These are phyloP conservation scores for Fundulus diaphanus DNA, from an alignment of 2,797 vertebrate genomes.

Conservation along the genomic window DNA sequence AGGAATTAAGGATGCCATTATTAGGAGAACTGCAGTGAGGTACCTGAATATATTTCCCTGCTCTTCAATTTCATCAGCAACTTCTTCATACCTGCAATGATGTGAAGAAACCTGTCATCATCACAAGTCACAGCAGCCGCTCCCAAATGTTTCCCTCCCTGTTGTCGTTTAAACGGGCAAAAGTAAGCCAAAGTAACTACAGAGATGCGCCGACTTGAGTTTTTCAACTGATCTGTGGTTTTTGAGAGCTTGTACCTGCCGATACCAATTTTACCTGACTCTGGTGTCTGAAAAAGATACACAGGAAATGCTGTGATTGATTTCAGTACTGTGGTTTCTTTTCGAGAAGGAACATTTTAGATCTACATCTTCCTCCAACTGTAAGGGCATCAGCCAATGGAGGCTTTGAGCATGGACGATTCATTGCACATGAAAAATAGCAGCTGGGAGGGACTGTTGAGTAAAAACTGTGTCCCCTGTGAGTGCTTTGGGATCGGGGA, in stretches of 20 bases:
- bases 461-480: neutral
- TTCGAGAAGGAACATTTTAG: neutral
- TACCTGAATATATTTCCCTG: constrained; percentile 84
- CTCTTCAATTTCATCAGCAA: constrained; percentile 84
- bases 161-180: constrained; percentile 5
- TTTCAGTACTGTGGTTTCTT: neutral
- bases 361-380: neutral
- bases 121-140: constrained; percentile 45
- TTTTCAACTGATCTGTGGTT: neutral
- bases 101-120: constrained; percentile 73
- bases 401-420: neutral
- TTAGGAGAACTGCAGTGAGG: constrained; percentile 50
- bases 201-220: neutral
- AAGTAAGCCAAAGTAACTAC: neutral
- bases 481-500: neutral
- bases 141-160: constrained; percentile 16
- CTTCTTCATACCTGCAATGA: constrained; percentile 81
- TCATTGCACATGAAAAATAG: too few relatives aligned
- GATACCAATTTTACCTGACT: too few relatives aligned
- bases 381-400: neutral
- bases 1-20: constrained; percentile 38
- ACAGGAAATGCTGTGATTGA: neutral
- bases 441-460: neutral
- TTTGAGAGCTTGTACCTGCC: neutral
- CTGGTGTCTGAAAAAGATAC: neutral